A percentile compares a stretch with the other conserved stretches of the same genome.
Evolutionary conservation across 2,113 vertebrate species (phyloP).

Genomic region (Centropristis striata): DNA sequence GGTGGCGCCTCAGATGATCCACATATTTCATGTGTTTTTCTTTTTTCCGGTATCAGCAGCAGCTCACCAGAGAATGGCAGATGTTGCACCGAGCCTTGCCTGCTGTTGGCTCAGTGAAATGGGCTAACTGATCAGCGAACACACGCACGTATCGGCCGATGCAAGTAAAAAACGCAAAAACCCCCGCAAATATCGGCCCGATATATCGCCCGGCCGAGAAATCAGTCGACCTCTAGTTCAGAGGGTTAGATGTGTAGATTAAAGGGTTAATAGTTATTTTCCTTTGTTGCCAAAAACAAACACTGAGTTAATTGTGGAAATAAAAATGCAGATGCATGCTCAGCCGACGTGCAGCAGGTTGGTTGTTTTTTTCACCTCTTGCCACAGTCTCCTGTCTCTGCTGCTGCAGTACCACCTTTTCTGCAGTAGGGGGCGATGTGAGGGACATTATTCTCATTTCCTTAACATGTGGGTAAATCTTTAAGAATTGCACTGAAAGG

Average conservation of each 20-base stretch:
- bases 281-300: neutral
- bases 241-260: neutral
- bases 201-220: no score
- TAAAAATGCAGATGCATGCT: neutral
- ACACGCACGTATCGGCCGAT: no score
- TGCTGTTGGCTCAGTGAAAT: no score
- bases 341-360: neutral
- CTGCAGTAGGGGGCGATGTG: slow-evolving; percentile 68
- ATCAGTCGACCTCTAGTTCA: no score
- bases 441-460: slow-evolving; percentile 18
- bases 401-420: slow-evolving; percentile 70
- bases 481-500: neutral
- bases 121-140: no score
- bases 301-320: accelerated
- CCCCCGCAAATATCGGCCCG: no score
- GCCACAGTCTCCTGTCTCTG: slow-evolving; percentile 58
- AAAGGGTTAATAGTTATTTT: neutral
- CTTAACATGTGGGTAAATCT: neutral
- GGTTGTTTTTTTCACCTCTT: slow-evolving; percentile 69
- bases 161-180: no score
- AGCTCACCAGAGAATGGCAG: no score
- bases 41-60: no score
- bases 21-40: no score
- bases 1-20: no score
- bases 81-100: no score